These are phyloP conservation scores for Aulostomus chinensis DNA, from an alignment of 2,797 vertebrate genomes.

Conservation along the genomic window DNA sequence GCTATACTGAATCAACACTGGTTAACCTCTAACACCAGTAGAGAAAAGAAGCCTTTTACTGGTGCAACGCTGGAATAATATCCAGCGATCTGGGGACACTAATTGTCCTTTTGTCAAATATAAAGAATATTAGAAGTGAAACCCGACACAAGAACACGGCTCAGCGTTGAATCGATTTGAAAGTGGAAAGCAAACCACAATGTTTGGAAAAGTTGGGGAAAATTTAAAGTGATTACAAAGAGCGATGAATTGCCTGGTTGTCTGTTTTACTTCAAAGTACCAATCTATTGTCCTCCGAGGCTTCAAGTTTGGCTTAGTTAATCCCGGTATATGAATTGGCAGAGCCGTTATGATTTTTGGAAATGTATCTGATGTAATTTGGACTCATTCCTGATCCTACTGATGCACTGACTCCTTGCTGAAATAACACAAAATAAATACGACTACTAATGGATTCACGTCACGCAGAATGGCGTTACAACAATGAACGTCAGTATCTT, in stretches of 20 bases:
- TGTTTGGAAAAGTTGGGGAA: background rate
- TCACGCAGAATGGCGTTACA: background rate
- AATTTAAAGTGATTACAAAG: background rate
- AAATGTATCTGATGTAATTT: background rate
- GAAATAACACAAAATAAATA: background rate
- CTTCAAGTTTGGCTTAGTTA: slow-evolving; percentile 3
- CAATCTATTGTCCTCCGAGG: background rate
- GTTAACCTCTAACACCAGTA: slow-evolving; percentile 17
- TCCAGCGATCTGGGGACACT: background rate
- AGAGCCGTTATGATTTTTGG: background rate
- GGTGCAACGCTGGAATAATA: background rate
- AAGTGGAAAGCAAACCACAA: background rate
- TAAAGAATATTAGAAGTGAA: slow-evolving; percentile 4
- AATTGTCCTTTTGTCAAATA: background rate
- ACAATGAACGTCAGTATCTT: too few species aligned
- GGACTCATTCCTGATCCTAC: background rate
- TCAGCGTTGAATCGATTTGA: background rate
- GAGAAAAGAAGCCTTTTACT: background rate
- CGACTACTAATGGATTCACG: too few species aligned
- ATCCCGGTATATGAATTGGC: background rate
- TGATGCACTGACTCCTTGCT: background rate
- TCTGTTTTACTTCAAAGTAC: background rate
- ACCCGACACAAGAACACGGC: background rate
- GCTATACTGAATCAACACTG: background rate
- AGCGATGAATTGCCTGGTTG: background rate